Base-by-base conservation (phyloP, 2,888 invertebrate genomes). In the Adela reaumurella region DNA sequence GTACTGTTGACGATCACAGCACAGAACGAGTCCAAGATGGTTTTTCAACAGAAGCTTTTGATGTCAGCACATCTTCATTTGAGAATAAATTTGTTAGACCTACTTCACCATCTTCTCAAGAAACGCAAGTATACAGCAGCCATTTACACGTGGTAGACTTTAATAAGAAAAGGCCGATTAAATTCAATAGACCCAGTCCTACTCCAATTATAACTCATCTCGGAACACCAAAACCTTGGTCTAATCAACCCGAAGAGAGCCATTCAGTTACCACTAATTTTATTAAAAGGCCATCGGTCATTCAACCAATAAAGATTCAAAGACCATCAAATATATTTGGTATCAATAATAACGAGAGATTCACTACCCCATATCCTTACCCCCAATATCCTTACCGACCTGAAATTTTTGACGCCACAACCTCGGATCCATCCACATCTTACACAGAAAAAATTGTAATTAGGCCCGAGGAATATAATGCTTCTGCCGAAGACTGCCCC, bases 401-500 rank as follows among this genome's bases (percentile, higher is more conserved):
- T 19, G 62, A 63, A 54, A 57, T 59, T 53, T 74, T 66, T 56
- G 77, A 77, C 56, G 73, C 72, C 49, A 70, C 72, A 2, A 78
- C 77, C 55, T 73, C 76, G 60, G 66, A 66, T 59, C 74, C 78
- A 18, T 55, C 60, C 1, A 66, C 63, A 35, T 67, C 66, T 1
- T 73, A 74, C 49, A 77, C 78, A 14, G 77, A 78, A 48, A 70
- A 64, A 62, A 77, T 78, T 52, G 64, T 78, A 49, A 78, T 78
- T 60, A 62, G 76, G 57, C 78, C 78, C 54, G 68, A 78, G 61
- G 74, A 78, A 51, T 78, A 78, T 46, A 72, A 63, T 54, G 76
- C 68, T 8, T 64, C 67, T 35, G 63, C 71, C 41, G 68, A 71
- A 46, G 77, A 78, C 43, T 84, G 84, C 56, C 84, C 84, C 1